phyloP scores from a whole-genome alignment of 2,113 vertebrate species.

The Caloenas nicobarica region DNA sequence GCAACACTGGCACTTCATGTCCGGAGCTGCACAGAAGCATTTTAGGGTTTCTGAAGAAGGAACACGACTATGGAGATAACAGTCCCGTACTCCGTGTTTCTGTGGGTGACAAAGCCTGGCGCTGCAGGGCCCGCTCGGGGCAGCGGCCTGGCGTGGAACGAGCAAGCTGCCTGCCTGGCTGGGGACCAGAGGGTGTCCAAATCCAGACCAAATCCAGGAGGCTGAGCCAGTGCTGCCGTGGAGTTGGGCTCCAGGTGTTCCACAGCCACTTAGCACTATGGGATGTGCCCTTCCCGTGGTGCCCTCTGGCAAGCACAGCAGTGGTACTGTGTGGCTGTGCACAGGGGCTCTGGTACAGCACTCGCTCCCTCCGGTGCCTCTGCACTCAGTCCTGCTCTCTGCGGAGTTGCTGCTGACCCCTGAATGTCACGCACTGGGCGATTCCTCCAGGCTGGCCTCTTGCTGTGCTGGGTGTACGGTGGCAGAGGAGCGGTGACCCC shows the following conservation, averaged over 20 bases:
- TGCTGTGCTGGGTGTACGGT: neutral
- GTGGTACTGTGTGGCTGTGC: neutral
- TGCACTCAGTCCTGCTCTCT: neutral
- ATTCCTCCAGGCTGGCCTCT: neutral
- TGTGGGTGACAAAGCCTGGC: neutral
- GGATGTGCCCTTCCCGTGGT: neutral
- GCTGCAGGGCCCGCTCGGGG: neutral
- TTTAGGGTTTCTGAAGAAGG: neutral
- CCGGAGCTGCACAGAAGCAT: neutral
- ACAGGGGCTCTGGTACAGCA: fast-evolving
- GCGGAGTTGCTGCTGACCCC: neutral
- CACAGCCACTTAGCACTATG: neutral
- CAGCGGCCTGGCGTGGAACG: neutral
- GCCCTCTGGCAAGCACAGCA: neutral
- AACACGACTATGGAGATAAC: neutral
- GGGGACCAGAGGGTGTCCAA: neutral
- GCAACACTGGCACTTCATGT: neutral
- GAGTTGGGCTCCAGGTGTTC: neutral
- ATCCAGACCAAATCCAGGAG: neutral
- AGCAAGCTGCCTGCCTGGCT: neutral
- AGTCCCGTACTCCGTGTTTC: neutral
- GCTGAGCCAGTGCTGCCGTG: neutral
- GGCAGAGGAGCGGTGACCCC: fast-evolving
- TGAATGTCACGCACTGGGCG: fast-evolving
- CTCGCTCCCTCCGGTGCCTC: too few species aligned